A percentile compares a stretch with the other conserved stretches of the same genome.
Evolutionary conservation across 2,113 vertebrate species (phyloP).

Genomic region (Macquaria ambigua): DNA sequence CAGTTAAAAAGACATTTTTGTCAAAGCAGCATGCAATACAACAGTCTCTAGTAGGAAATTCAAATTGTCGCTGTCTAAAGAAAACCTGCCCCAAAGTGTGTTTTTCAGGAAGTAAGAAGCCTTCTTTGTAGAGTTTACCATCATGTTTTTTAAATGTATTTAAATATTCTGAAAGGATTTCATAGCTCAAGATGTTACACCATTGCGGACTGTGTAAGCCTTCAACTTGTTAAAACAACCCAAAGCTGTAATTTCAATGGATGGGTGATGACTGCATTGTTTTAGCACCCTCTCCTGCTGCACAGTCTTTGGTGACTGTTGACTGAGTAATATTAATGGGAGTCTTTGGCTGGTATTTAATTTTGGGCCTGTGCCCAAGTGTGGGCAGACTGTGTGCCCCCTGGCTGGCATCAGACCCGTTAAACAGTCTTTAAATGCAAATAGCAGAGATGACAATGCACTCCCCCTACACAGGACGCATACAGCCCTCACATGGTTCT

Average conservation of each 20-base stretch:
- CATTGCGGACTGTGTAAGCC: no score
- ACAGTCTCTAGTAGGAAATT: not conserved
- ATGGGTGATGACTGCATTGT: not conserved
- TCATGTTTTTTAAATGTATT: not conserved
- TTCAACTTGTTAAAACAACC: no score
- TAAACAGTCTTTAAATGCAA: conserved; percentile 68
- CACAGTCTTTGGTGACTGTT: conserved; percentile 3
- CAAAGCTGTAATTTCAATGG: not conserved
- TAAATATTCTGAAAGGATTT: not conserved
- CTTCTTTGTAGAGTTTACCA: not conserved
- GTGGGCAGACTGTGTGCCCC: conserved; percentile 40
- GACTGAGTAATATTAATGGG: conserved; percentile 31
- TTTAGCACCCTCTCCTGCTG: conserved; percentile 5
- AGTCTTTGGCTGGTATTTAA: conserved; percentile 36
- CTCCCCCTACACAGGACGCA: conserved; percentile 51
- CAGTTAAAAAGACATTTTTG: not conserved
- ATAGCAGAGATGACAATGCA: conserved; percentile 72
- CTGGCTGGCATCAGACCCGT: conserved; percentile 44
- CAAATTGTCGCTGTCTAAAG: not conserved
- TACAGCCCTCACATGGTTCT: conserved; percentile 68
- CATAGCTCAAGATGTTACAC: not conserved
- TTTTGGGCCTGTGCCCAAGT: conserved; percentile 52
- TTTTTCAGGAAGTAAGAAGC: not conserved
- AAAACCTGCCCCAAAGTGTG: not conserved
- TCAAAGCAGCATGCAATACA: not conserved